These are phyloP conservation scores for Heliothis subflexa DNA, from an alignment of 1,140 invertebrate species.

Conservation along the genomic window DNA sequence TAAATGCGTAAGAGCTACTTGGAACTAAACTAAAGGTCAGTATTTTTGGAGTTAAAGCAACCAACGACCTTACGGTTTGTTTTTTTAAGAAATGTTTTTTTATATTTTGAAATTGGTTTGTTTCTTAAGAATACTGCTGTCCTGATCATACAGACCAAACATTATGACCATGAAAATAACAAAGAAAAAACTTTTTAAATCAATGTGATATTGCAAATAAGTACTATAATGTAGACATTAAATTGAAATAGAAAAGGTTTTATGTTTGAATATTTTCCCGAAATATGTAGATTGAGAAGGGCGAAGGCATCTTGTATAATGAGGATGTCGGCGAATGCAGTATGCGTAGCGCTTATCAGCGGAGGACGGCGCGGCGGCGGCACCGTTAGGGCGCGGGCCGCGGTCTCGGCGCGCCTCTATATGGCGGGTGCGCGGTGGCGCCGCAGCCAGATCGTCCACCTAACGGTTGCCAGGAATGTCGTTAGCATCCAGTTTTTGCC, in stretches of 20 bases:
- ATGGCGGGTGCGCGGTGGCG: constrained; percentile 53
- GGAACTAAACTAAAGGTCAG: too few relatives aligned
- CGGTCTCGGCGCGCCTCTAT: constrained; percentile 54
- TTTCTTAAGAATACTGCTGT: too few relatives aligned
- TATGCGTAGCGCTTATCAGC: constrained; percentile 52
- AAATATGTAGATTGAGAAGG: constrained; percentile 31
- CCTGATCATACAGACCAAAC: too few relatives aligned
- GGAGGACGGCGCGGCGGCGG: constrained; percentile 26
- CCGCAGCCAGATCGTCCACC: constrained; percentile 64
- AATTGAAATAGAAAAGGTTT: background rate
- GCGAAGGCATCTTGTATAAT: constrained; percentile 49
- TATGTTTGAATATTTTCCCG: background rate
- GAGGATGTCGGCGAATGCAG: constrained; percentile 51
- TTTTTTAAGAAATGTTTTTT: too few relatives aligned
- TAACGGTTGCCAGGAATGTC: constrained; percentile 77
- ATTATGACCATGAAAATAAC: too few relatives aligned
- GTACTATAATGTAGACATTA: background rate
- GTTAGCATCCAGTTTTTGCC: constrained; percentile 69
- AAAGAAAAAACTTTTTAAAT: background rate
- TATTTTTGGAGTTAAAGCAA: too few relatives aligned
- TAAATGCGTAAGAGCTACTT: too few relatives aligned
- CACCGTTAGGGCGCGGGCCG: constrained; percentile 49
- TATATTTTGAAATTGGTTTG: too few relatives aligned
- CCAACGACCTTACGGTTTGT: too few relatives aligned
- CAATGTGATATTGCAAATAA: background rate